Evolutionary conservation across 92 coral and sea anemone species (phyloP).

Genomic region (Epizoanthus scotinus): DNA sequence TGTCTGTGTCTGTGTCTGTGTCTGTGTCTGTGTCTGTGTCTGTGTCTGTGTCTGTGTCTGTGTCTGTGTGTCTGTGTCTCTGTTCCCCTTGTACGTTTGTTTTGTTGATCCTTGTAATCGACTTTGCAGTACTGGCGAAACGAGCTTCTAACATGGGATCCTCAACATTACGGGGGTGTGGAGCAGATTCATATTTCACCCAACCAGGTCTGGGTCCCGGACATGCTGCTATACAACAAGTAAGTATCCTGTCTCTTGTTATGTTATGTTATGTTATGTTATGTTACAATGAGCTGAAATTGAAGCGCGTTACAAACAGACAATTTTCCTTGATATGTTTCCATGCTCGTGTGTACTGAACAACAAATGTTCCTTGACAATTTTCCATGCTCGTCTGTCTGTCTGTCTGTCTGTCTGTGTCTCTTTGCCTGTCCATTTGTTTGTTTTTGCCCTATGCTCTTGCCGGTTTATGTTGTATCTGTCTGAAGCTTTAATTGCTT

Average conservation of each 20-base stretch:
- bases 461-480: background rate
- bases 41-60: too few species aligned
- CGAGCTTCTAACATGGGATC: slow-evolving; percentile 84
- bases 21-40: too few species aligned
- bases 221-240: slow-evolving; percentile 89
- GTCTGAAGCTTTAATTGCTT: background rate
- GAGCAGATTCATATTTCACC: slow-evolving; percentile 74
- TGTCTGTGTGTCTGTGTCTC: too few species aligned
- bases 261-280: too few species aligned
- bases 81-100: too few species aligned
- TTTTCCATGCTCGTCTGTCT: background rate
- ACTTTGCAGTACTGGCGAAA: slow-evolving; percentile 78
- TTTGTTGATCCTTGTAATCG: too few species aligned
- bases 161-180: slow-evolving; percentile 67
- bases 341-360: too few species aligned
- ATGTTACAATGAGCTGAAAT: too few species aligned
- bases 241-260: slow-evolving; percentile 45
- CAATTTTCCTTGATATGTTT: too few species aligned
- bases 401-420: background rate
- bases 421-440: background rate
- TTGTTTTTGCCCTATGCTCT: background rate
- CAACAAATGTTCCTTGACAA: too few species aligned
- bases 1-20: too few species aligned
- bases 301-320: too few species aligned
- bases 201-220: slow-evolving; percentile 84